Conservation (phyloP, 1,140 invertebrate genomes). For the Pinna nobilis region DNA sequence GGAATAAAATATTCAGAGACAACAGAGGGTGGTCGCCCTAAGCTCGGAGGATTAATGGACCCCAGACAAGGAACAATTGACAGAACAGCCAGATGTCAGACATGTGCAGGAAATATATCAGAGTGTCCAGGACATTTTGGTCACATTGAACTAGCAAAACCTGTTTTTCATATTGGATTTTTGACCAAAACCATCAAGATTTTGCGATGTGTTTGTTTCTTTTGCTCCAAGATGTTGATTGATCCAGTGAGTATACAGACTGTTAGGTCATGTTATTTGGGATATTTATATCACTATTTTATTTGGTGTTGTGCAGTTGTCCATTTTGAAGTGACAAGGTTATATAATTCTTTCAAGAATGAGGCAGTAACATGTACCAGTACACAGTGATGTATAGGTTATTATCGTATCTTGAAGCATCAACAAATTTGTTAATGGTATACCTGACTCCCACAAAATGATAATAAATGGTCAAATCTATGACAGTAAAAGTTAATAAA, state of each 20-base stretch:
- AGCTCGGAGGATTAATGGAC: slow-evolving; percentile 98
- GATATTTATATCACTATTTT: too few relatives aligned
- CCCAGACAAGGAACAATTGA: slow-evolving; percentile 99
- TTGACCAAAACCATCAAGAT: slow-evolving; percentile 98
- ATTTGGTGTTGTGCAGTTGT: too few relatives aligned
- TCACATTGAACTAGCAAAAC: slow-evolving; percentile 98
- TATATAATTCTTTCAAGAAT: too few relatives aligned
- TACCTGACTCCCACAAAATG: too few relatives aligned
- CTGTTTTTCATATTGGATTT: slow-evolving; percentile 99
- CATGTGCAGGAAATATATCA: slow-evolving; percentile 97
- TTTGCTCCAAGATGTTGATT: slow-evolving; percentile 96
- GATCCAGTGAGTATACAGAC: slow-evolving; percentile 89
- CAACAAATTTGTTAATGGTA: too few relatives aligned
- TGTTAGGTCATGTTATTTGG: too few relatives aligned
- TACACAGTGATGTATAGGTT: too few relatives aligned
- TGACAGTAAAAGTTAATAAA: too few relatives aligned
- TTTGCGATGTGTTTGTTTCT: slow-evolving; percentile 97
- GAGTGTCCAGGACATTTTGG: slow-evolving; percentile 99
- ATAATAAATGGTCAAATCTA: too few relatives aligned
- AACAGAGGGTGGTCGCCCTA: slow-evolving; percentile 98
- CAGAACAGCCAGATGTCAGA: slow-evolving; percentile 91
- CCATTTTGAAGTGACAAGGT: too few relatives aligned
- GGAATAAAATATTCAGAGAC: slow-evolving; percentile 98
- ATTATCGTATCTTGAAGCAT: too few relatives aligned
- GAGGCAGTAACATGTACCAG: too few relatives aligned